phyloP scores from a whole-genome alignment of 2,113 vertebrate genomes.

The Odobenus rosmarus region DNA sequence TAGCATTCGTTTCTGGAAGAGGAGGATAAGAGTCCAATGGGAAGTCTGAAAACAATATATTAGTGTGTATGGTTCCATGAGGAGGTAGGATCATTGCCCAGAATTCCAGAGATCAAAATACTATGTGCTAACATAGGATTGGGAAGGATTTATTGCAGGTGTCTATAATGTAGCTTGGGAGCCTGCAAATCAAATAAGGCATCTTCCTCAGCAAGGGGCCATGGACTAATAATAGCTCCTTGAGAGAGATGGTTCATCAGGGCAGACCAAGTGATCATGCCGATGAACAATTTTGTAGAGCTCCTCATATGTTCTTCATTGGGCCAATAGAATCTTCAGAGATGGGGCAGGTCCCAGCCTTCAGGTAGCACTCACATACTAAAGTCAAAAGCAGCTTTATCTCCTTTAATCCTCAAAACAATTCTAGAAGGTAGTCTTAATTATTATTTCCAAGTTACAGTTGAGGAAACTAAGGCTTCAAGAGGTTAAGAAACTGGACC shows the following conservation, averaged over 20 bases:
- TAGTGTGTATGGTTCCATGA: not conserved
- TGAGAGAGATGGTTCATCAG: not conserved
- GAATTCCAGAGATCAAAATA: not conserved
- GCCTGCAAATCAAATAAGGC: not conserved
- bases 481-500: not conserved
- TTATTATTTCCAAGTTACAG: not conserved
- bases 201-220: not conserved
- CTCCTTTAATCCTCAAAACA: constrained; percentile 27
- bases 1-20: not conserved
- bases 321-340: not conserved
- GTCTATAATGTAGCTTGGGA: not conserved
- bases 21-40: not conserved
- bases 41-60: not conserved
- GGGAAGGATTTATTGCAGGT: not conserved
- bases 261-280: not conserved
- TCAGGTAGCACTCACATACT: not conserved
- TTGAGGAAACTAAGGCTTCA: not conserved
- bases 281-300: not conserved
- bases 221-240: not conserved
- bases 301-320: not conserved
- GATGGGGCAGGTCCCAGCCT: not conserved
- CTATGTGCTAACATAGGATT: not conserved
- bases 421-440: not conserved
- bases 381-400: not conserved
- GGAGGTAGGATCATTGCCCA: not conserved